A percentile compares a stretch with the other conserved stretches of the same genome.
Evolutionary conservation across 2,797 vertebrate species (phyloP).

Genomic region (Enteromius fasciolatus): DNA sequence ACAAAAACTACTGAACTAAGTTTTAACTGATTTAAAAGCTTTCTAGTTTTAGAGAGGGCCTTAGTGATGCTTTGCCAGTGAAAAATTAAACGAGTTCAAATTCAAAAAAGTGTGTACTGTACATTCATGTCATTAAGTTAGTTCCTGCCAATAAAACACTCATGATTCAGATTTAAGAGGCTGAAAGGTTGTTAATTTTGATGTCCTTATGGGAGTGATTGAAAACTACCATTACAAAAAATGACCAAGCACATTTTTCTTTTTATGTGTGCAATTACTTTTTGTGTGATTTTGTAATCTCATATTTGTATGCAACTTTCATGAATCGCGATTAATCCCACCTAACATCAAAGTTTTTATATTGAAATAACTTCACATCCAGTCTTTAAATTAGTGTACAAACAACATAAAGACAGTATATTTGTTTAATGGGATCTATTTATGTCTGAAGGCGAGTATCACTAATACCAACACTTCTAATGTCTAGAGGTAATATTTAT

Average conservation of each 20-base stretch:
- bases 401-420: too few relatives aligned
- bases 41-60: neutral
- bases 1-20: neutral
- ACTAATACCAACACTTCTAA: too few relatives aligned
- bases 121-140: neutral
- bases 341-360: too few relatives aligned
- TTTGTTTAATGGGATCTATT: too few relatives aligned
- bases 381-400: too few relatives aligned
- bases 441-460: too few relatives aligned
- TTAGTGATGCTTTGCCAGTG: neutral
- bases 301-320: neutral
- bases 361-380: too few relatives aligned
- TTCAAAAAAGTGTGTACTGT: neutral
- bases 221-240: neutral
- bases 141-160: neutral
- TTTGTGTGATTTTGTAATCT: neutral
- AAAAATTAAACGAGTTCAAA: neutral
- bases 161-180: neutral
- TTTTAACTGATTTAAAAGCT: neutral
- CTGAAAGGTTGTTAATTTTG: neutral
- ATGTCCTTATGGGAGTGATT: neutral
- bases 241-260: neutral
- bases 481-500: too few relatives aligned
- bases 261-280: neutral
- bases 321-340: too few relatives aligned